These are phyloP conservation scores for Axea sp. DNA, from an alignment of 2,888 invertebrate genomes.

Conservation along the genomic window DNA sequence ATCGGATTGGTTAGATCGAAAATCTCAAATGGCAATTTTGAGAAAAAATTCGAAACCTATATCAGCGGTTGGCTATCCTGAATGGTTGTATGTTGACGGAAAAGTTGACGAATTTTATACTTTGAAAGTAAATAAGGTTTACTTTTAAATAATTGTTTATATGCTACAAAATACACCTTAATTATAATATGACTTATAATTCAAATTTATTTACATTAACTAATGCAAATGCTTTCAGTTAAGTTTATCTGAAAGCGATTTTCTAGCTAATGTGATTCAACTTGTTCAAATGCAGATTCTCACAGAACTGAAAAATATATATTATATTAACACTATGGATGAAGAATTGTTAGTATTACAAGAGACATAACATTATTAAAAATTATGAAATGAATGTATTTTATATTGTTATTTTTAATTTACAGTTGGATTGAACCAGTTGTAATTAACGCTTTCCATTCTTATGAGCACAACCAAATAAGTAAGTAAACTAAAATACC, in stretches of 20 bases:
- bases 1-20: slow-evolving; percentile 88
- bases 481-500: too few relatives aligned
- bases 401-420: slow-evolving; percentile 14
- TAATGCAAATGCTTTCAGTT: too few relatives aligned
- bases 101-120: slow-evolving; percentile 84
- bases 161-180: too few relatives aligned
- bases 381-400: neutral
- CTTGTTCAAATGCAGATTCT: slow-evolving; percentile 81
- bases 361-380: too few relatives aligned
- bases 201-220: too few relatives aligned
- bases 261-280: slow-evolving; percentile 86
- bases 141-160: too few relatives aligned
- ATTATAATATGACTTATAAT: too few relatives aligned
- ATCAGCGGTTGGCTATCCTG: slow-evolving; percentile 88
- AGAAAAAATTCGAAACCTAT: slow-evolving; percentile 87
- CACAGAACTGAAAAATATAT: slow-evolving; percentile 81
- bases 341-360: slow-evolving; percentile 69
- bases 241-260: slow-evolving; percentile 73
- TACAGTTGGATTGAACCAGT: slow-evolving; percentile 88
- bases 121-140: neutral
- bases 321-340: slow-evolving; percentile 80
- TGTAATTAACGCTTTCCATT: slow-evolving; percentile 90
- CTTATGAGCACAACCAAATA: slow-evolving; percentile 89
- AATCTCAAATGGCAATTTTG: slow-evolving; percentile 86
- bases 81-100: slow-evolving; percentile 86